A percentile compares a stretch with the other conserved stretches of the same genome.
These are phyloP conservation scores for Sturnira hondurensis DNA, from an alignment of 2,113 vertebrate species.

Conservation along the genomic window DNA sequence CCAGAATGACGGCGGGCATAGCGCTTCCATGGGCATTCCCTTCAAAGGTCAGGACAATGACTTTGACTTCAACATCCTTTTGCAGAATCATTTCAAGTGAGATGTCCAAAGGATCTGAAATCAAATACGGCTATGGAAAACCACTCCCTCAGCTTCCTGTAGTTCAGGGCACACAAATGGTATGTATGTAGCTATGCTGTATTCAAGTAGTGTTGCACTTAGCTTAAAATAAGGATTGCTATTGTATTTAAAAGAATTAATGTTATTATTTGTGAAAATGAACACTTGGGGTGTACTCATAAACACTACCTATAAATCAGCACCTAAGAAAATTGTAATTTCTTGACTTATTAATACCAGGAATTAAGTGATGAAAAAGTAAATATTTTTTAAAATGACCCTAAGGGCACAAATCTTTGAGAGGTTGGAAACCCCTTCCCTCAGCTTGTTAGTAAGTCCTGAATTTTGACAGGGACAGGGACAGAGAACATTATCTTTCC, in stretches of 20 bases:
- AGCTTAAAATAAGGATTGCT: background rate
- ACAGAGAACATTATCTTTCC: background rate
- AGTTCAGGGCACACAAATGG: background rate
- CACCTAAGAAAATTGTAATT: background rate
- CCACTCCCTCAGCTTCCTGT: background rate
- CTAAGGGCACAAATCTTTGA: constrained; percentile 44
- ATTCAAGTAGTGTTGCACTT: background rate
- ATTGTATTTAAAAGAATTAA: background rate
- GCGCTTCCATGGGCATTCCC: constrained; percentile 90
- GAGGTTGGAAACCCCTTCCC: constrained; percentile 46
- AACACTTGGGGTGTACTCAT: background rate
- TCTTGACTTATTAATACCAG: background rate
- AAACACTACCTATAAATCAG: background rate
- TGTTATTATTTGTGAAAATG: background rate
- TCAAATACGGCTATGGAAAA: background rate
- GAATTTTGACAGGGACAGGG: background rate
- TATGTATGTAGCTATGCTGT: background rate
- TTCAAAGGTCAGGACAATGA: constrained; percentile 89
- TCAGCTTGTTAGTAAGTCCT: background rate
- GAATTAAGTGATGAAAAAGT: background rate
- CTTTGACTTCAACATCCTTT: constrained; percentile 92
- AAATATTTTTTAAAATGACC: background rate
- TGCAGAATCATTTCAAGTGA: constrained; percentile 95
- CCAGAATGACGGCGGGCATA: constrained; percentile 88
- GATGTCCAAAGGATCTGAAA: constrained; percentile 82